Evolutionary conservation across 2,888 invertebrate genomes (phyloP), one percentile per base, ranked within the genome.

Genomic region (Heliconius aoede): DNA sequence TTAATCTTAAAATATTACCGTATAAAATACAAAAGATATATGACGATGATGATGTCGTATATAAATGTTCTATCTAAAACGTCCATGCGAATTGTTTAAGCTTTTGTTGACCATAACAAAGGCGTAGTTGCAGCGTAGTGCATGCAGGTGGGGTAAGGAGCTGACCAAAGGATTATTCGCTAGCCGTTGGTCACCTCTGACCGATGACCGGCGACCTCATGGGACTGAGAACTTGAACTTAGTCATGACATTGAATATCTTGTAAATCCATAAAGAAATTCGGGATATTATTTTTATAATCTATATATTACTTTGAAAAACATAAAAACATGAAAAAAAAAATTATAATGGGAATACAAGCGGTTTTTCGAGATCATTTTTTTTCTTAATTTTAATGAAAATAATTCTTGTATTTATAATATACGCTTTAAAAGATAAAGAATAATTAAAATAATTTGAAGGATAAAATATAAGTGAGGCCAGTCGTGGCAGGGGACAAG

Each of bases 141-240:
- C 40, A 36, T 72, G 61, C 72, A 72, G 26, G 86, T 81, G 81
- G 86, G 86, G 86, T 81, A 79, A 81, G 78, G 81, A 78, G 80
- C 82, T 83, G 80, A 82, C 83, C 71, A 82, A 79, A 82, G 79
- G 78, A 81, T 81, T 80, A 77, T 84, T 88, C 81, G 86, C 88
- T 82, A 84, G 86, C 92, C 92, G 94, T 94, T 94, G 92, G 90
- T 91, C 93, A 94, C 93, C 93, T 89, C 88, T 93, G 92, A 91
- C 92, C 92, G 85, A 82, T 90, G 90, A 88, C 89, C 91, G 83
- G 85, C 91, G 91, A 92, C 92, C 92, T 89, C 88, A 84, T 92
- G 93, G 85, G 92, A 92, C 89, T 87, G 85, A 86, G 87, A 93
- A 92, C 89, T 90, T 91, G 90, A 91, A 90, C 90, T 87, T 86